Conservation (phyloP, 1,140 invertebrate genomes). For the Drosophila virilis region DNA sequence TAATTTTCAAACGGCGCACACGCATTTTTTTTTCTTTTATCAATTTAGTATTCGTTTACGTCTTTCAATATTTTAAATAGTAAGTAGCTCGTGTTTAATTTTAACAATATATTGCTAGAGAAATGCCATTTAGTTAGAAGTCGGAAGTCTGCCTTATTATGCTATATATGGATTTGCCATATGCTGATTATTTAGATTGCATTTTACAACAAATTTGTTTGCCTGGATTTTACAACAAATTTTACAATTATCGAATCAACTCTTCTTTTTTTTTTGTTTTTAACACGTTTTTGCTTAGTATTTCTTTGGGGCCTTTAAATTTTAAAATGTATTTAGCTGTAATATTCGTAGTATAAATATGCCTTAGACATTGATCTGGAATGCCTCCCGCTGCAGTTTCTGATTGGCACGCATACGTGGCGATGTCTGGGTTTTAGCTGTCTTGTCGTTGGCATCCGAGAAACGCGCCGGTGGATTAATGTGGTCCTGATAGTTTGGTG, state of each 20-base stretch:
- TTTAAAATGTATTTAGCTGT: slow-evolving; percentile 19
- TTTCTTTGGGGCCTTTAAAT: slow-evolving; percentile 7
- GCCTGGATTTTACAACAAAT: slow-evolving; percentile 70
- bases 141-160: slow-evolving; percentile 25
- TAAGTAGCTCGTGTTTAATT: slow-evolving; percentile 12
- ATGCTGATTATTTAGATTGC: background rate
- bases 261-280: slow-evolving; percentile 20
- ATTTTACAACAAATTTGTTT: slow-evolving; percentile 3
- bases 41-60: slow-evolving; percentile 26
- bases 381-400: slow-evolving; percentile 87
- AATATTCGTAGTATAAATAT: slow-evolving; percentile 14
- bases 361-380: slow-evolving; percentile 88
- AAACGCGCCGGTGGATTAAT: slow-evolving; percentile 90
- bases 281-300: slow-evolving; percentile 43
- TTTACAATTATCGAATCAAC: slow-evolving; percentile 52
- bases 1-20: slow-evolving; percentile 31
- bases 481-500: slow-evolving; percentile 89
- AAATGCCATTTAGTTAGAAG: slow-evolving; percentile 34
- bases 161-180: background rate
- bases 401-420: slow-evolving; percentile 84
- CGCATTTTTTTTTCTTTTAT: slow-evolving; percentile 8
- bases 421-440: slow-evolving; percentile 85
- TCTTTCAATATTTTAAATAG: slow-evolving; percentile 18
- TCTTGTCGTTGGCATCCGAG: slow-evolving; percentile 87
- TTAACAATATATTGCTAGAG: slow-evolving; percentile 39